Base-by-base conservation (phyloP, 2,113 vertebrate genomes). In the Pluvianellus socialis region DNA sequence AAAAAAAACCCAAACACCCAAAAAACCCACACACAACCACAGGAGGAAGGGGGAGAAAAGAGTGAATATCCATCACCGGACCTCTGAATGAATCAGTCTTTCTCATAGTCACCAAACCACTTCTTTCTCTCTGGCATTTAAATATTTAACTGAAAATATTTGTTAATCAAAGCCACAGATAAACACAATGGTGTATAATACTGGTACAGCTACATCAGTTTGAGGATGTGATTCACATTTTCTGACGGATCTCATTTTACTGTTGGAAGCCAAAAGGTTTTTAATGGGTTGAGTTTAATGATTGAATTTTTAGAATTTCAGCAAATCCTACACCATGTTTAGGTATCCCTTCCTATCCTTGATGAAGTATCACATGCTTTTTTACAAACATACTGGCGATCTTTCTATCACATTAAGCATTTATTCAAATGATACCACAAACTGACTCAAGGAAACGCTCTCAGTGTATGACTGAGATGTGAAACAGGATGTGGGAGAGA, bases 401-500 rank as follows among this genome's bases (percentile, higher is more conserved):
- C 70, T 75, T 94, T 61, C 33, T 6, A 72, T 27, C 35, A 45
- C 2, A 0, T 12, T 45, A 42, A 73, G 22, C 63, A 63, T 33
- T 84, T 71, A 58, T 73, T 91, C 83, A 83, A 72, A 76, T 21
- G 65, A 92, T 66, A 66, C 50, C 89, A 91, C 40, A 80, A 94
- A 94, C 59, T 59, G 79, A 92, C 59, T 90, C n/a, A 93, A 93
- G 82, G 45, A 86, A 90, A 88, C 38, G 67, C 20, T 26, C 44
- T 65, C 72, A 65, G n/a, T 5, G 38, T 77, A 86, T 65, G 58
- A 92, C 75, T 49, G 50, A 92, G 77, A 95, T 42, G 14, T 42
- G 32, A 92, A 92, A 90, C 12, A 2, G 28, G 49, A 93, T 76
- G 75, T 86, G 79, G 50, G 58, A 88, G 75, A 77, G 38, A 42